These are phyloP conservation scores for Cranoglanis bouderius DNA, from an alignment of 2,113 vertebrate species.

Conservation along the genomic window DNA sequence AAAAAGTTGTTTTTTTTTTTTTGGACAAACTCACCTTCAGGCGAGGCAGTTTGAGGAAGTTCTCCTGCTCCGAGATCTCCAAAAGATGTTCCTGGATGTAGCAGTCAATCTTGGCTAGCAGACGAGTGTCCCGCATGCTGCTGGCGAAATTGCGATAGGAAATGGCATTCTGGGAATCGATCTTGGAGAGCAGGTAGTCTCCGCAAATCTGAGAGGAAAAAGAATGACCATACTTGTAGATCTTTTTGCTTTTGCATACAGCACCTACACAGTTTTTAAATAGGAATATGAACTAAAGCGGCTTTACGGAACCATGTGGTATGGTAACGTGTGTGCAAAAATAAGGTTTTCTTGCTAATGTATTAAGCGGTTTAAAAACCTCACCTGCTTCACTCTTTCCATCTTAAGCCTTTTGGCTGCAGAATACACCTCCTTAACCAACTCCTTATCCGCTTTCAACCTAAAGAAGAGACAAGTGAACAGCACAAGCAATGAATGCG, in stretches of 20 bases:
- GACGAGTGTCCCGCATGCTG: conserved; percentile 85
- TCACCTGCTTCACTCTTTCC: conserved; percentile 96
- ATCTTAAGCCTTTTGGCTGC: conserved; percentile 97
- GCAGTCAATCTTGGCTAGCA: conserved; percentile 88
- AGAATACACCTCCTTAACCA: conserved; percentile 97
- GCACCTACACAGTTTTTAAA: too few species aligned
- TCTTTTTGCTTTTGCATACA: background rate
- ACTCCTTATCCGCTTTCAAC: conserved; percentile 94
- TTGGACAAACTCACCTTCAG: conserved; percentile 81
- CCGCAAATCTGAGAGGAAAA: conserved; percentile 86
- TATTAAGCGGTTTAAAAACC: background rate
- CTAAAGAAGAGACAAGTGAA: conserved; percentile 64
- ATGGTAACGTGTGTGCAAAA: too few species aligned
- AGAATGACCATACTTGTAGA: too few species aligned
- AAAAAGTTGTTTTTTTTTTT: background rate
- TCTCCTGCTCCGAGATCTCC: conserved; percentile 93
- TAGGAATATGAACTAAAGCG: background rate
- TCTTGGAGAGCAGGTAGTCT: conserved; percentile 93
- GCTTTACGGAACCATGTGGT: background rate
- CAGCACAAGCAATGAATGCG: background rate
- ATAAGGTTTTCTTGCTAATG: background rate
- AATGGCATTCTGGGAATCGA: conserved; percentile 91
- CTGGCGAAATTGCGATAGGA: conserved; percentile 95
- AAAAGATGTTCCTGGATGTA: conserved; percentile 96
- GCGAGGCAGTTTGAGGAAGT: conserved; percentile 96